Evolutionary conservation across 2,797 vertebrate species (phyloP), one percentile per base, ranked within the genome.

Genomic region (Loriculus beryllinus): DNA sequence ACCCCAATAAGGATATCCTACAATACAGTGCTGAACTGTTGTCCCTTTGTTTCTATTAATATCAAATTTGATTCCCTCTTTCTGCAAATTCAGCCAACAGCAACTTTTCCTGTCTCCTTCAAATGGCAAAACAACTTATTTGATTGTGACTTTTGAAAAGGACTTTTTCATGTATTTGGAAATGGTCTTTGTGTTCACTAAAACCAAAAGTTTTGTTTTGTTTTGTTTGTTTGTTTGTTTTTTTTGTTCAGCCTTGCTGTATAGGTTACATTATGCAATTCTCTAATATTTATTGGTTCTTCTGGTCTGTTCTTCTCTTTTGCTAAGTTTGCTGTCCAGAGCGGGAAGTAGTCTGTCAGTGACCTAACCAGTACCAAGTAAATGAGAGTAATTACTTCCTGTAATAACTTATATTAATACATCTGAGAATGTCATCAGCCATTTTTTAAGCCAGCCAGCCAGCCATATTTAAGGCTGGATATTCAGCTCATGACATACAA

Each of bases 381-480:
- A 88, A 93, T 42, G 19, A 74, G 56, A 92, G 45, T 40, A 95
- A 79, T 37, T 67, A 15, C 67, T 86, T 93, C 81, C 77, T 93
- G 19, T 77, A 74, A 90, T 67, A 91, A 79, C 40, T 72, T 86
- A 26, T 12, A 72, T 90, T 91, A 88, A 79, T 88, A 67, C 59
- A 86, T 70, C 48, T 90, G 74, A 33, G 63, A 72, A 88, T 84
- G 80, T 70, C 54, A 67, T 93, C 72, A 86, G 26, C 23, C 83
- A 82, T 88, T n/a, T n/a, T n/a, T n/a, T n/a, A n/a, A n/a, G n/a
- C n/a, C n/a, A n/a, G n/a, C n/a, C n/a, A n/a, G n/a, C n/a, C n/a
- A n/a, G n/a, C 23, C 83, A 82, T 88, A 89, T 94, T 82, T 47
- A 90, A 88, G 71, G 29, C 63, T 74, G n/a, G n/a, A 77, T 70